phyloP scores from a whole-genome alignment of 2,113 vertebrate species.

The Malurus melanocephalus region DNA sequence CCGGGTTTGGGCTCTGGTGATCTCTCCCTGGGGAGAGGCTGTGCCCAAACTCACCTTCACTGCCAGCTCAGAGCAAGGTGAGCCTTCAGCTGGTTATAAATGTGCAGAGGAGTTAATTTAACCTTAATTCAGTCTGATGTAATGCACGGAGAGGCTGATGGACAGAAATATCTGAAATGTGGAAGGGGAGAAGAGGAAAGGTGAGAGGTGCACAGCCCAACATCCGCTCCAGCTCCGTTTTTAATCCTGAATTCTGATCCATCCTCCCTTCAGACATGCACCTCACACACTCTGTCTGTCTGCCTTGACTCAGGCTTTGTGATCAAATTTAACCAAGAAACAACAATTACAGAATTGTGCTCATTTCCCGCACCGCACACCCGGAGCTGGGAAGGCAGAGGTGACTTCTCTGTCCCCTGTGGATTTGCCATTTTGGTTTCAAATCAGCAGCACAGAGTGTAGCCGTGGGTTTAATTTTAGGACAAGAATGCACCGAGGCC shows the following conservation, averaged over 20 bases:
- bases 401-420: not conserved
- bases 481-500: not conserved
- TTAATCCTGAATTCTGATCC: not conserved
- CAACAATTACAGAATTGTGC: not conserved
- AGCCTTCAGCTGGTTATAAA: not conserved
- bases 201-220: not conserved
- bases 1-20: accelerated
- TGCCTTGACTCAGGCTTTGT: not conserved
- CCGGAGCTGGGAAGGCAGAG: not conserved
- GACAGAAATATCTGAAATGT: accelerated
- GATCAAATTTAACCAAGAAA: not conserved
- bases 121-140: accelerated
- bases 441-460: not conserved
- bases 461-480: not conserved
- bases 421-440: not conserved
- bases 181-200: not conserved
- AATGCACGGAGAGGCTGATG: not conserved
- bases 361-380: not conserved
- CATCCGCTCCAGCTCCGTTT: not conserved
- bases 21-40: not conserved
- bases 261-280: not conserved
- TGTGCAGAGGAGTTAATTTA: not conserved
- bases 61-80: not conserved
- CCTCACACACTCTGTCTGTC: accelerated
- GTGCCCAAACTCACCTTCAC: not conserved